Conservation (phyloP, 2,113 vertebrate genomes). For the Ibidorhyncha struthersii region DNA sequence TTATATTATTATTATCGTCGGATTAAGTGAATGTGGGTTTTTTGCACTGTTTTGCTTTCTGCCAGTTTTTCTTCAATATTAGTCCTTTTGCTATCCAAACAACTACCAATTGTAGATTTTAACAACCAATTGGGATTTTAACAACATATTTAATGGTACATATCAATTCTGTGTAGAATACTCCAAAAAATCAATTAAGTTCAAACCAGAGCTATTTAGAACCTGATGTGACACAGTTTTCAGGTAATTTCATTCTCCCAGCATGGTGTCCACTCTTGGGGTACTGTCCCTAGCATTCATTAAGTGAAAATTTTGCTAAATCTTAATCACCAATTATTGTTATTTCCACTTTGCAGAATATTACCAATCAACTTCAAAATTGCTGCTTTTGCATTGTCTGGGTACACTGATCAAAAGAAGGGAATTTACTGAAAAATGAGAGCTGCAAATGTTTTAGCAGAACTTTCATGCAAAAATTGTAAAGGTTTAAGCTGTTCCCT, state of each 20-base stretch:
- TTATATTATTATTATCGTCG: background rate
- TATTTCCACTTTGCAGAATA: background rate
- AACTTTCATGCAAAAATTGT: background rate
- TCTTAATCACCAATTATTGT: background rate
- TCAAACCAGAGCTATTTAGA: background rate
- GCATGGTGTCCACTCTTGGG: no score
- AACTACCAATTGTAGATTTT: no score
- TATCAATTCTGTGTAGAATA: background rate
- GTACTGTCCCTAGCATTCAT: background rate
- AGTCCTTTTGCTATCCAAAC: background rate
- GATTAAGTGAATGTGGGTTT: fast-evolving
- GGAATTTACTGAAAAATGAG: background rate
- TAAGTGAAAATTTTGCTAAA: background rate
- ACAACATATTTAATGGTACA: background rate
- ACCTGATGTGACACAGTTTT: background rate
- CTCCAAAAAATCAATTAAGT: background rate
- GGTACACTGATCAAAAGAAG: background rate
- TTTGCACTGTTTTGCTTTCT: background rate
- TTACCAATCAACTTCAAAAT: background rate
- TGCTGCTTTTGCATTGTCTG: background rate
- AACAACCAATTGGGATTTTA: background rate
- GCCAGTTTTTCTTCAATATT: background rate
- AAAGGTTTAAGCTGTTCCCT: background rate
- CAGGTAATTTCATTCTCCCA: background rate
- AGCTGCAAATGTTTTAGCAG: background rate